phyloP scores from a whole-genome alignment of 2,113 vertebrate genomes.

The Atractosteus spatula region DNA sequence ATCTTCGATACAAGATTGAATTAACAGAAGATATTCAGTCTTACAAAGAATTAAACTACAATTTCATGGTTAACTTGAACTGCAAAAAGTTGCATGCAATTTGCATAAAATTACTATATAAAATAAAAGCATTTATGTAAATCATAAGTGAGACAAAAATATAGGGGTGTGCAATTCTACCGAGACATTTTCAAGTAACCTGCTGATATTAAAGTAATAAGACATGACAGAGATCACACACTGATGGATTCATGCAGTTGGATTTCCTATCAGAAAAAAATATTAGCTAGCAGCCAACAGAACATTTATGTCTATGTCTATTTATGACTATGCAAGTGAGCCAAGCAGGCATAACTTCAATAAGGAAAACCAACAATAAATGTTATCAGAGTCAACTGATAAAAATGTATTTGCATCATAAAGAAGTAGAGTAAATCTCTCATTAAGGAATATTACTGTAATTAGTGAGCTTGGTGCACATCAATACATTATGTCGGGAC shows the following conservation, averaged over 20 bases:
- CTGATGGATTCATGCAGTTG: slow-evolving; percentile 49
- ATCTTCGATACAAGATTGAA: no score
- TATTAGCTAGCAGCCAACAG: slow-evolving; percentile 6
- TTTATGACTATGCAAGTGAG: slow-evolving; percentile 33
- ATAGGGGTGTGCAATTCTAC: slow-evolving; percentile 30
- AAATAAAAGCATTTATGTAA: slow-evolving; percentile 29
- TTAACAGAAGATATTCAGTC: no score
- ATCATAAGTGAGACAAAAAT: slow-evolving; percentile 36
- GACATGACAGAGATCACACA: slow-evolving; percentile 28
- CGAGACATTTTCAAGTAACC: slow-evolving; percentile 12
- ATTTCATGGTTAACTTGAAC: no score
- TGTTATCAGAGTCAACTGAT: slow-evolving; percentile 56
- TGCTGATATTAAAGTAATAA: no score
- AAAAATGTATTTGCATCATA: slow-evolving; percentile 64
- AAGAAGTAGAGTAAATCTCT: slow-evolving; percentile 64
- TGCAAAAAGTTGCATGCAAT: no score
- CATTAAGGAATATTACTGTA: slow-evolving; percentile 72
- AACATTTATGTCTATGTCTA: slow-evolving; percentile 47
- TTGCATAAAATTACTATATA: no score
- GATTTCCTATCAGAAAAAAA: slow-evolving; percentile 47
- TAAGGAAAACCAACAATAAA: slow-evolving; percentile 55
- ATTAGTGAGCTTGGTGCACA: slow-evolving; percentile 67
- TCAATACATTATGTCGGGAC: slow-evolving; percentile 66
- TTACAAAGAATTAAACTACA: no score
- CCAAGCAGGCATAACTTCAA: slow-evolving; percentile 69